phyloP scores from a whole-genome alignment of 2,113 vertebrate species.

The Polyodon spathula region DNA sequence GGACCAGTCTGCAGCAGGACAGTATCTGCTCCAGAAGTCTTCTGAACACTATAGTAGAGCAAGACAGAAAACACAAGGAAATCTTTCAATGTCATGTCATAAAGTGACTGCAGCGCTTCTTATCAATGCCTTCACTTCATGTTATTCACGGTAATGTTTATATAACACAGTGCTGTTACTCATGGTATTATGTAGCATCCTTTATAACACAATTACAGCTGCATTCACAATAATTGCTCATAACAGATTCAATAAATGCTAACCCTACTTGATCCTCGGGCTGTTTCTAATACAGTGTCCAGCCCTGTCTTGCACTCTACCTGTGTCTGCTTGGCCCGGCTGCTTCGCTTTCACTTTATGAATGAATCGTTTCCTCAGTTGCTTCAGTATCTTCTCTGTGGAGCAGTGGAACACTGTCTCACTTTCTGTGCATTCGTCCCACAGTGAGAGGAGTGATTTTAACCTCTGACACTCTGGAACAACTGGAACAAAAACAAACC shows the following conservation, averaged over 20 bases:
- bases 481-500: constrained; percentile 48
- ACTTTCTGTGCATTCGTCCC: constrained; percentile 62
- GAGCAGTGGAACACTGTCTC: constrained; percentile 59
- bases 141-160: too few species aligned
- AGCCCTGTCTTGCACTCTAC: constrained; percentile 35
- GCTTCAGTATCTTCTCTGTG: constrained; percentile 45
- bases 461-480: constrained; percentile 60
- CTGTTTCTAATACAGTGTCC: too few species aligned
- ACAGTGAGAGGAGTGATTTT: constrained; percentile 64
- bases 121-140: too few species aligned
- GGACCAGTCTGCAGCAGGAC: constrained; percentile 49
- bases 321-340: constrained; percentile 76
- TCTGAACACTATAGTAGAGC: constrained; percentile 51
- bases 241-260: too few species aligned
- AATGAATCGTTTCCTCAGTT: constrained; percentile 61
- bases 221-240: too few species aligned
- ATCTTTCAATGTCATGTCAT: too few species aligned
- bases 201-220: too few species aligned
- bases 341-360: constrained; percentile 75
- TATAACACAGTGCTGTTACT: too few species aligned
- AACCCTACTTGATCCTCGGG: too few species aligned
- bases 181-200: too few species aligned
- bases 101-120: too few species aligned
- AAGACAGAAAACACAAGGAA: neutral
- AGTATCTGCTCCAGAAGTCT: constrained; percentile 72